phyloP scores from a whole-genome alignment of 2,888 invertebrate genomes.

The Calameuta idolon region DNA sequence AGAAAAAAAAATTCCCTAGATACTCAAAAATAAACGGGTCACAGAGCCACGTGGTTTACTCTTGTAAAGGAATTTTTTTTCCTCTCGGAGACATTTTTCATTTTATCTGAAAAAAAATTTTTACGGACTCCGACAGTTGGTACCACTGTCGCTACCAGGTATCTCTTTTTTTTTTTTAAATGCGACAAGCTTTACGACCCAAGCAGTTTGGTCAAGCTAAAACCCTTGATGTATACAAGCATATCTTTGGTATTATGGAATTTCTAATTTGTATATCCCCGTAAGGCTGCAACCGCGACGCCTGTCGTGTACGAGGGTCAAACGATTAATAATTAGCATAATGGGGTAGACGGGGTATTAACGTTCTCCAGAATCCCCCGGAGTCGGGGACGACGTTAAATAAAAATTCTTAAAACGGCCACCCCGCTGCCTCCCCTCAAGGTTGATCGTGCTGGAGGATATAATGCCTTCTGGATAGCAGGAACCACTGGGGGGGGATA shows the following conservation, averaged over 20 bases:
- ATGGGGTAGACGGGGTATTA: constrained; percentile 16
- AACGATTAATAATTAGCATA: constrained; percentile 36
- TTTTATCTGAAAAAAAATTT: background rate
- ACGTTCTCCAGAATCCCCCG: constrained; percentile 12
- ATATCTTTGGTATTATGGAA: background rate
- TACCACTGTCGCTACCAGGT: background rate
- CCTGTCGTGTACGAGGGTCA: constrained; percentile 17
- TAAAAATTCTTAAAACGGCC: constrained; percentile 13
- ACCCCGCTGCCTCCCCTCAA: background rate
- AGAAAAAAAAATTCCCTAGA: background rate
- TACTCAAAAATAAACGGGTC: background rate
- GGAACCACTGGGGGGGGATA: background rate
- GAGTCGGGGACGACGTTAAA: background rate
- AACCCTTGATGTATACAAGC: background rate
- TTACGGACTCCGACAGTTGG: background rate
- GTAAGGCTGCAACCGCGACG: constrained; percentile 5
- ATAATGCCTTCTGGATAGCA: background rate
- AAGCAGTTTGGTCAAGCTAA: background rate
- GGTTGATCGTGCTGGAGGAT: background rate
- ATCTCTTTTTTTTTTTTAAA: background rate
- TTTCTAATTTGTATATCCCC: constrained; percentile 21
- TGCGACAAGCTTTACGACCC: constrained; percentile 6
- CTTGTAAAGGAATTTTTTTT: background rate
- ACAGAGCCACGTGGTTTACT: background rate
- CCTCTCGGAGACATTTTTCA: background rate